A percentile compares a stretch with the other conserved stretches of the same genome.
Evolutionary conservation across 92 coral and sea anemone species (phyloP).

Genomic region (Bergia sp.): DNA sequence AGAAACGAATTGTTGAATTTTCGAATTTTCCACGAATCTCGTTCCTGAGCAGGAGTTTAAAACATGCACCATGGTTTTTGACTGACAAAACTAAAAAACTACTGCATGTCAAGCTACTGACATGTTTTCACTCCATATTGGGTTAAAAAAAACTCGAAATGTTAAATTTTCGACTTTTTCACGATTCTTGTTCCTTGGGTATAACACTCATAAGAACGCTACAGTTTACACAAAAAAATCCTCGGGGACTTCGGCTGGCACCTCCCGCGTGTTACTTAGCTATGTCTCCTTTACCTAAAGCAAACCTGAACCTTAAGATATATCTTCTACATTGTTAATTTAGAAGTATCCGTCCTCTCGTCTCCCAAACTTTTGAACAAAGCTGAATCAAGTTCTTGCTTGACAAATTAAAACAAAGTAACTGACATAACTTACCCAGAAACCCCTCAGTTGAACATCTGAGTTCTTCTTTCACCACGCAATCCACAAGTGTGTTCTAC

Average conservation of each 20-base stretch:
- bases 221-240: too few relatives aligned
- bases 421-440: conserved; percentile 58
- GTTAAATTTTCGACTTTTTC: too few relatives aligned
- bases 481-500: conserved; percentile 47
- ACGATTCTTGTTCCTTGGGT: background rate
- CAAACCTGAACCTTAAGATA: too few relatives aligned
- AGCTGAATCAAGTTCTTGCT: background rate
- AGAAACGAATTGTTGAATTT: too few relatives aligned
- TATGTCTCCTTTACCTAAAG: background rate
- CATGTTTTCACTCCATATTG: too few relatives aligned
- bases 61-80: background rate
- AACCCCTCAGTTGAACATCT: conserved; percentile 60
- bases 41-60: too few relatives aligned
- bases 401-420: background rate
- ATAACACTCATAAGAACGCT: background rate
- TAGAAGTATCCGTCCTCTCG: background rate
- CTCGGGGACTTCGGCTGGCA: background rate
- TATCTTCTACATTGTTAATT: too few relatives aligned
- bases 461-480: conserved; percentile 68
- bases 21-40: background rate
- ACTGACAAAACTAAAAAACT: background rate
- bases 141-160: too few relatives aligned
- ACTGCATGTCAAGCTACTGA: too few relatives aligned
- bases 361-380: background rate
- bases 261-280: background rate